Base-by-base conservation (phyloP, 2,113 vertebrate species). In the Anthoscopus minutus region DNA sequence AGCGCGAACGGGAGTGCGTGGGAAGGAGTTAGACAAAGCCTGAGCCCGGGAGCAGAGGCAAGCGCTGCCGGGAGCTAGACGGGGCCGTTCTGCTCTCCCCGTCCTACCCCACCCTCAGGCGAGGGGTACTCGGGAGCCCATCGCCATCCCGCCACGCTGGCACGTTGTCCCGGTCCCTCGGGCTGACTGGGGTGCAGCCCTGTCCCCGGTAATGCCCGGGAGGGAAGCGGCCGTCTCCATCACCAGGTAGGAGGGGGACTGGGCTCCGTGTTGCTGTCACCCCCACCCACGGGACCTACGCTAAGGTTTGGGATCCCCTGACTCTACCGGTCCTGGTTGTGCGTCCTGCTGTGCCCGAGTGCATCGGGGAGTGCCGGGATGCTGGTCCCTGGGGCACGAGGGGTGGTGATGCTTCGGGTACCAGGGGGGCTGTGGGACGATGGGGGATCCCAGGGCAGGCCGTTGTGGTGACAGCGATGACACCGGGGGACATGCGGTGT, bases 21-120 rank as follows among this genome's bases (percentile, higher is more conserved):
- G 96, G 96, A 95, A 96, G 96, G 92, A 96, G 95, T 95, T 91
- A 95, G 93, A 96, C 92, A 96, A 94, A 95, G 87, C 85, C 93
- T 48, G 93, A 96, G 93, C 96, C 96, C 64, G 54, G 76, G 94
- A 95, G 94, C 91, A 81, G 94, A 94, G 95, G 94, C 84, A 81
- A 67, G 94, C 64, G 74, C 89, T 94, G 86, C 91, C 58, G 77
- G 90, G 95, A 96, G 92, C 92, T 84, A 96, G 93, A 86, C 93
- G 28, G 81, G 88, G 91, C 76, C 50, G 69, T 53, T 88, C 74
- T 91, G 51, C 85, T 74, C 84, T 93, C 78, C 72, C 73, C 25
- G 21, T 94, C 73, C 66, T 64, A 61, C 74, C 87, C 85, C 84
- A 58, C 13, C 62, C 35, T 78, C 30, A 47, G 44, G 64, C 7